Base-by-base conservation (phyloP, 1,140 invertebrate genomes). In the Aphelenchoides besseyi region DNA sequence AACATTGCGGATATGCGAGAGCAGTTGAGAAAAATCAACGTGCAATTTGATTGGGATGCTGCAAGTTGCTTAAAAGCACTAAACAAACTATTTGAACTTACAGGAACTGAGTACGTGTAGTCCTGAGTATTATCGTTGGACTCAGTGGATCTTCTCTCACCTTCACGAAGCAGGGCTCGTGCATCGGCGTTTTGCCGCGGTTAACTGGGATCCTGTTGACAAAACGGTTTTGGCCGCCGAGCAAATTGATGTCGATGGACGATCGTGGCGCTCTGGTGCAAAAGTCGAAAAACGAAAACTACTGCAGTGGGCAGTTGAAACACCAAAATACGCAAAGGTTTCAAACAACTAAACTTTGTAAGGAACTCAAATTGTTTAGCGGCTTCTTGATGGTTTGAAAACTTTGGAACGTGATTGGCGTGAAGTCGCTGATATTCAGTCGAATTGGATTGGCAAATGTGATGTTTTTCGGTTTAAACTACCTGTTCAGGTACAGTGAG, bases 171-270 rank as follows among this genome's bases (percentile, higher is more conserved):
- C 89, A 53, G 92, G 91, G 18, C 74, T 81, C 8, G 70, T 73
- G 18, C 61, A 57, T 36, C 68, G 79, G 33, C 70, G 69, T 36
- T 29, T 70, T 89, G 90, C 92, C 18, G 87, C 90, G 74, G 96
- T 99, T 0, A 97, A 98, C 87, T 99, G 96, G 96, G 97, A 99
- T 89, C 97, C 97, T 0, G 88, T 98, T 0, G 97, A 99, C 87
- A 85, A 93, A 85, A 99, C 97, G 12, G 97, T 98, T 2, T 85
- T 99, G 68, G 97, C 97, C 18, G 91, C 97, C 87, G 97, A 99
- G 86, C 97, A 99, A 89, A 92, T 98, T 30, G 94, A 96, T 87
- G 89, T 89, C 53, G 89, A 92, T 84, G 92, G 94, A 26, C 88
- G 88, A 75, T 96, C 94, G 0, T 99, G 97, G 97, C 88, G 97